Percentiles rank a stretch among this genome's conserved stretches.
Evolutionary conservation across 2,113 vertebrate species (phyloP).

Genomic region (Amphilophus citrinellus): DNA sequence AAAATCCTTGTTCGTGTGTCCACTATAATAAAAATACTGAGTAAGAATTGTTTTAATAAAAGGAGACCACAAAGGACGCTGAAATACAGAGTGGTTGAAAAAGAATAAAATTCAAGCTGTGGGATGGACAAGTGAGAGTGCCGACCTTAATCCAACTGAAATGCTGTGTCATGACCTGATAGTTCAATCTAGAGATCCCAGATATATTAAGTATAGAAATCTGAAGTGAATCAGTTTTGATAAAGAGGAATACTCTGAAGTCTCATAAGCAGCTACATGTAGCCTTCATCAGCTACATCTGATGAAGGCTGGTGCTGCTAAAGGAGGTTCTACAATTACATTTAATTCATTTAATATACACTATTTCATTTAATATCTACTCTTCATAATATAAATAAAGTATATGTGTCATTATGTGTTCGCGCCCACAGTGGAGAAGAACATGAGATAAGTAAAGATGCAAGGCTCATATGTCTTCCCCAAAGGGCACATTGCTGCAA

Average conservation of each 20-base stretch:
- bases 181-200: not conserved
- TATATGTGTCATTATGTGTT: not conserved
- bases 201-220: not conserved
- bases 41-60: not conserved
- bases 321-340: not conserved
- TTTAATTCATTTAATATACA: not conserved
- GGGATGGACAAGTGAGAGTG: not conserved
- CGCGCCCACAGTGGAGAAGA: not conserved
- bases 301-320: not conserved
- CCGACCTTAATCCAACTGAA: not conserved
- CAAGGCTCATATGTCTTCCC: not conserved
- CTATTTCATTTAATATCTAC: too few relatives aligned
- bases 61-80: not conserved
- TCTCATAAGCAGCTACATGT: not conserved
- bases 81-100: not conserved
- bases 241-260: not conserved
- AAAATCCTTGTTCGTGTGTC: too few relatives aligned
- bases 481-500: slow-evolving; percentile 38
- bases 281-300: not conserved
- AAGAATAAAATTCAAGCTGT: not conserved
- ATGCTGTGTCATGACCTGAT: not conserved
- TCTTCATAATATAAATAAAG: not conserved
- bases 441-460: slow-evolving; percentile 17
- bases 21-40: not conserved
- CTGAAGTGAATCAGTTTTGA: not conserved